Percentiles rank a stretch among this genome's conserved stretches.
Evolutionary conservation across 2,797 vertebrate genomes (phyloP).

Genomic region (Pseudochirops cupreus): DNA sequence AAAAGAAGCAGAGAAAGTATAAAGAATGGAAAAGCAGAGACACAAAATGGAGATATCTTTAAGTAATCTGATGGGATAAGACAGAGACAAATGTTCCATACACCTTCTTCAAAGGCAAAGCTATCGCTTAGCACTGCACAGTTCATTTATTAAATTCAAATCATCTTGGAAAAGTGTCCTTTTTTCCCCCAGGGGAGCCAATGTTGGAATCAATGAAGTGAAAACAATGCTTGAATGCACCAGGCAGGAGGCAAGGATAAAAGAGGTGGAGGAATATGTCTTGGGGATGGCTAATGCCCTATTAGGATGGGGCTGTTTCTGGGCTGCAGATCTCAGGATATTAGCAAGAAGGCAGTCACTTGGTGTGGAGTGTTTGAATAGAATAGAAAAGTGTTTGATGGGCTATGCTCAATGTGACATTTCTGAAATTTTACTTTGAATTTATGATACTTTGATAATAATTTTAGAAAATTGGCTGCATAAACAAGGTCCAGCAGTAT

Average conservation of each 20-base stretch:
- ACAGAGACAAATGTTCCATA: constrained; percentile 15
- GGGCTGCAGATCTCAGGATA: neutral
- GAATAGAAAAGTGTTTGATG: constrained; percentile 24
- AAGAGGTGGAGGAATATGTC: constrained; percentile 22
- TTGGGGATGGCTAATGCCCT: constrained; percentile 16
- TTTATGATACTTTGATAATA: neutral
- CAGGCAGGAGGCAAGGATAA: neutral
- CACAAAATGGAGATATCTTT: constrained; percentile 35
- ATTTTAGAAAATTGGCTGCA: constrained; percentile 26
- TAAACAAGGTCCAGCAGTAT: constrained; percentile 1
- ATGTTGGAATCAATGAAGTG: constrained; percentile 49
- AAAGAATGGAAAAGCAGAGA: neutral
- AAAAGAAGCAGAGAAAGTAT: constrained; percentile 3
- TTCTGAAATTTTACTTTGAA: constrained; percentile 3
- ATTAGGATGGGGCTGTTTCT: neutral
- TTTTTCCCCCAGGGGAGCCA: constrained; percentile 27
- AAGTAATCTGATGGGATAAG: constrained; percentile 24
- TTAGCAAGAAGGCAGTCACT: constrained; percentile 25
- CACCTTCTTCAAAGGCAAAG: constrained; percentile 12
- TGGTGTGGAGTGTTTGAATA: neutral
- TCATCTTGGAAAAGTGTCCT: constrained; percentile 62
- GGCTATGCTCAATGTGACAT: neutral
- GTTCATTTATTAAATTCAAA: constrained; percentile 71
- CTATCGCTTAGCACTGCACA: constrained; percentile 47
- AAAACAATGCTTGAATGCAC: constrained; percentile 20